Conservation (phyloP, 2,113 vertebrate species). For the Macrotis lagotis region DNA sequence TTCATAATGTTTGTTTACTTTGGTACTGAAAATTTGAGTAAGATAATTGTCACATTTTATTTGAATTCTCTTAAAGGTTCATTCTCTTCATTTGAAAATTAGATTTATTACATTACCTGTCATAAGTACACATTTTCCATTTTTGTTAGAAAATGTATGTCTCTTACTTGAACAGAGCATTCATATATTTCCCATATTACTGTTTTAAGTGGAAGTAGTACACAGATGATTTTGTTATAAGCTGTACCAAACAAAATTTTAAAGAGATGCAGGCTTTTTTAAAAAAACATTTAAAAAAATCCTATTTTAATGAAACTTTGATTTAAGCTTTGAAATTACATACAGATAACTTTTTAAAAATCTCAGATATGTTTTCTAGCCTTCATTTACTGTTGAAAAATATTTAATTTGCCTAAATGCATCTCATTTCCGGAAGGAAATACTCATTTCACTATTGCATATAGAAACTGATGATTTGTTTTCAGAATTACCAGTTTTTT, state of each 20-base stretch:
- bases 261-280: not conserved
- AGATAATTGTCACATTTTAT: not conserved
- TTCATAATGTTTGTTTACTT: not conserved
- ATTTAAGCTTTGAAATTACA: not conserved
- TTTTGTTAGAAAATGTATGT: not conserved
- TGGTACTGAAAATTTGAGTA: constrained; percentile 8
- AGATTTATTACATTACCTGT: not conserved
- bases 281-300: too few relatives aligned
- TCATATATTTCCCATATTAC: constrained; percentile 21
- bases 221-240: constrained; percentile 42
- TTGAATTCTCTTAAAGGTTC: not conserved
- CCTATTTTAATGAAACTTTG: not conserved
- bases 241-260: not conserved
- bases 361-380: constrained; percentile 59
- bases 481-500: constrained; percentile 66
- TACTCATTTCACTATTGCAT: constrained; percentile 82
- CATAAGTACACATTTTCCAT: not conserved
- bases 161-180: constrained; percentile 16
- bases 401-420: constrained; percentile 64
- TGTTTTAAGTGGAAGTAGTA: constrained; percentile 5
- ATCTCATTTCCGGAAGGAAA: constrained; percentile 77
- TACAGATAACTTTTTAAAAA: constrained; percentile 43
- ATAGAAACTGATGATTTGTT: constrained; percentile 76
- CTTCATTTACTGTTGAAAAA: constrained; percentile 72
- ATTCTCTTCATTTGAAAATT: not conserved